Base-by-base conservation (phyloP, 2,888 invertebrate genomes). In the Itoplectis maculator region DNA sequence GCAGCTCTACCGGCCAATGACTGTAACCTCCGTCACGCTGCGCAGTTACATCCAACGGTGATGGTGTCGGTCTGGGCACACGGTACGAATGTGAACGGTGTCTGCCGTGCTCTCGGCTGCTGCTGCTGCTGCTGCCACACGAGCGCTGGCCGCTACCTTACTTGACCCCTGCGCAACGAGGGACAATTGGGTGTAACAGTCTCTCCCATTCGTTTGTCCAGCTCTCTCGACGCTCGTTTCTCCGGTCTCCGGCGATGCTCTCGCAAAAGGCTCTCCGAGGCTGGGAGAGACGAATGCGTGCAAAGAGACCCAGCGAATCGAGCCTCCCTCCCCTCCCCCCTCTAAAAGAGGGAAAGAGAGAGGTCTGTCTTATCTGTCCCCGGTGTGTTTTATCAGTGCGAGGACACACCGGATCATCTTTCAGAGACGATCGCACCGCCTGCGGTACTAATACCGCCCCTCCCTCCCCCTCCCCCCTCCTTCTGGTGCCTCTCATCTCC, bases 171-270 rank as follows among this genome's bases (percentile, higher is more conserved):
- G 88, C 89, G 87, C 92, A 92, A 92, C 91, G 91, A 92, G 92
- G 91, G 92, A 92, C 92, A 92, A 92, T 92, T 92, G 92, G 92
- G 92, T 91, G 92, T 92, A 92, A 92, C 92, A 92, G 92, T 92
- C 92, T 92, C 92, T 91, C 90, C 91, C 91, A 90, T 91, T 91
- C 91, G 91, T 91, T 89, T 90, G 91, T 89, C 89, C 78, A 5
- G 29, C 29, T 82, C 78, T 61, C 65, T 74, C 80, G 59, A 29
- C 29, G 68, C 74, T 79, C 73, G 49, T 61, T 76, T 70, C 75
- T 65, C 51, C 73, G 20, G 5, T 65, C 65, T 68, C 63, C 13
- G 29, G 42, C 65, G 29, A 29, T 40, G 40, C 13, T 61, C 13
- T 61, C 29, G 45, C 40, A 40, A 66, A n/a, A n/a, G n/a, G 40